Evolutionary conservation across 2,888 invertebrate genomes (phyloP), one percentile per base, ranked within the genome.

Genomic region (Odontocerum albicorne): DNA sequence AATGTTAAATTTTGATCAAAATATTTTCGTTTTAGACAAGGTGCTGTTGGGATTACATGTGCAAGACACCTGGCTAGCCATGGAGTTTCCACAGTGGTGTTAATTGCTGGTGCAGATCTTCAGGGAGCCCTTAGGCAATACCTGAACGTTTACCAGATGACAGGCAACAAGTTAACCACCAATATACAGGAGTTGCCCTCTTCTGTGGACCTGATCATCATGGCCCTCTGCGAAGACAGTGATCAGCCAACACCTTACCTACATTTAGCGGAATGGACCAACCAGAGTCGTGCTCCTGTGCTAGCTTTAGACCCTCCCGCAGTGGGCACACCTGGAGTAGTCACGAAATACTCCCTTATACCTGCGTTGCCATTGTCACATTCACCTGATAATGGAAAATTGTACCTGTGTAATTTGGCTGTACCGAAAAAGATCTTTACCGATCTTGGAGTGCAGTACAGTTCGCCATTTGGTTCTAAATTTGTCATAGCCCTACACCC

Each of bases 401-500:
- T 92, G 64, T 92, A 91, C 77, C 81, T 94, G 62, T 91, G 90
- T 70, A 90, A 93, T 77, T 79, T 93, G 66, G 90, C 89, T 63
- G 82, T 93, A 66, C 93, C 95, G 20, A 77, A 82, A 62, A 83
- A 83, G 68, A 81, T 92, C 65, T 92, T 88, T 75, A 75, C 79
- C 47, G 86, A 87, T 65, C 84, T 86, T 63, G 86, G 87, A 51
- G 86, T 94, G 59, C 79, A 80, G 61, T 95, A 93, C 76, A 83
- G 85, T 66, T 88, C 92, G 62, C 94, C 94, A 4, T 95, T 93
- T 69, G 75, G 73, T 63, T 75, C 75, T 52, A 51, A 63, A 51
- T 60, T 72, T 53, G 73, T 75, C 62, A 73, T 77, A 55, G 64
- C 75, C 66, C 70, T 77, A 65, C 72, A 76, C 65, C 66, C 66